Percentiles rank a stretch among this genome's conserved stretches.
These are phyloP conservation scores for Meda fulgida DNA, from an alignment of 2,797 vertebrate genomes.

Conservation along the genomic window DNA sequence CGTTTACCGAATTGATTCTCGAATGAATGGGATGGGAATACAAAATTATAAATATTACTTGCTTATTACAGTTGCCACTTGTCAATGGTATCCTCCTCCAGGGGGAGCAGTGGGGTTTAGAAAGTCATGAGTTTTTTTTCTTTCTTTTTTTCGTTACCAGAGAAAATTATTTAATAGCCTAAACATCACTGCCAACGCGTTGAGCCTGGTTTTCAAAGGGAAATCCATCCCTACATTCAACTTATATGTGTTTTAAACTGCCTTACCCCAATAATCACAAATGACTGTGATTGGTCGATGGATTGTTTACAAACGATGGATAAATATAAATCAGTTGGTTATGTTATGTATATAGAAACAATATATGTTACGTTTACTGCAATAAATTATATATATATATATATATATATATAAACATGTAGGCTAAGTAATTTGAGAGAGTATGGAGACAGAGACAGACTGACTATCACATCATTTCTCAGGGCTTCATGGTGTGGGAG, in stretches of 20 bases:
- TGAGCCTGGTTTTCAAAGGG: not conserved
- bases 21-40: not conserved
- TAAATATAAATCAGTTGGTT: not conserved
- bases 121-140: not conserved
- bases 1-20: not conserved
- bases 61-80: not conserved
- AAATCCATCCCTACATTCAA: not conserved
- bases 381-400: too few relatives aligned
- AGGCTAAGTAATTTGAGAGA: not conserved
- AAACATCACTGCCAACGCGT: not conserved
- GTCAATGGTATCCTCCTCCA: not conserved
- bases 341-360: not conserved
- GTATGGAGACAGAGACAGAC: not conserved
- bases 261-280: not conserved
- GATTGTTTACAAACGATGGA: not conserved
- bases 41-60: not conserved
- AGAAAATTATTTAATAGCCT: not conserved
- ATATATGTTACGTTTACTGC: not conserved
- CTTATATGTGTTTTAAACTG: not conserved
- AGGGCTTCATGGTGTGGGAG: not conserved
- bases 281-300: conserved; percentile 1
- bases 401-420: not conserved
- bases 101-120: not conserved
- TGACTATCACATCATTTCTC: not conserved
- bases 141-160: too few relatives aligned